Conservation (phyloP, 2,888 invertebrate species). For the Scotopteryx bipunctaria region DNA sequence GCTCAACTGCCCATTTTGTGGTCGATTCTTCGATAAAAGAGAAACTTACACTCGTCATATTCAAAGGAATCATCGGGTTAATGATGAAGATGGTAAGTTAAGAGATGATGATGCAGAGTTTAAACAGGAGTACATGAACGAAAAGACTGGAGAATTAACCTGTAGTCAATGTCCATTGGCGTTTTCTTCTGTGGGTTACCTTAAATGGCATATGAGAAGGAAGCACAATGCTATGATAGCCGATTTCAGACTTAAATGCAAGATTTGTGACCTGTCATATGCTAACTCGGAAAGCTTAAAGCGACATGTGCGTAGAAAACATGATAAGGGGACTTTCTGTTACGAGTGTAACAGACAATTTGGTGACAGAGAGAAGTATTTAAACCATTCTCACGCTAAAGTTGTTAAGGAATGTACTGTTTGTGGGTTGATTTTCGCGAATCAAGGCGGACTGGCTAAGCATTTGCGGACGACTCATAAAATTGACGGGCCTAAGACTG, state of each 20-base stretch:
- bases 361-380: conserved; percentile 59
- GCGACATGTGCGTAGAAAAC: conserved; percentile 70
- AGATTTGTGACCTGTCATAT: conserved; percentile 72
- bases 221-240: conserved; percentile 71
- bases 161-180: conserved; percentile 70
- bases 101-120: conserved; percentile 42
- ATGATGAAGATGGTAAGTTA: conserved; percentile 49
- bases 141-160: conserved; percentile 64
- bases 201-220: conserved; percentile 73
- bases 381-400: conserved; percentile 68
- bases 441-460: conserved; percentile 66
- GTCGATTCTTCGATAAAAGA: conserved; percentile 65
- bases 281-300: conserved; percentile 76
- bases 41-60: conserved; percentile 73
- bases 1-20: conserved; percentile 71
- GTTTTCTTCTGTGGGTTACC: conserved; percentile 66
- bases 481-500: conserved; percentile 61
- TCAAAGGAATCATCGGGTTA: conserved; percentile 66
- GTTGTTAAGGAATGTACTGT: conserved; percentile 64
- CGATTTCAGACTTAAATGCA: conserved; percentile 69
- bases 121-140: conserved; percentile 42
- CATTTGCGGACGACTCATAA: conserved; percentile 71
- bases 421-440: conserved; percentile 71
- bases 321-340: conserved; percentile 63
- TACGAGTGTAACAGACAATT: conserved; percentile 71